Base-by-base conservation (phyloP, 2,113 vertebrate genomes). In the Paraplagusia blochii region DNA sequence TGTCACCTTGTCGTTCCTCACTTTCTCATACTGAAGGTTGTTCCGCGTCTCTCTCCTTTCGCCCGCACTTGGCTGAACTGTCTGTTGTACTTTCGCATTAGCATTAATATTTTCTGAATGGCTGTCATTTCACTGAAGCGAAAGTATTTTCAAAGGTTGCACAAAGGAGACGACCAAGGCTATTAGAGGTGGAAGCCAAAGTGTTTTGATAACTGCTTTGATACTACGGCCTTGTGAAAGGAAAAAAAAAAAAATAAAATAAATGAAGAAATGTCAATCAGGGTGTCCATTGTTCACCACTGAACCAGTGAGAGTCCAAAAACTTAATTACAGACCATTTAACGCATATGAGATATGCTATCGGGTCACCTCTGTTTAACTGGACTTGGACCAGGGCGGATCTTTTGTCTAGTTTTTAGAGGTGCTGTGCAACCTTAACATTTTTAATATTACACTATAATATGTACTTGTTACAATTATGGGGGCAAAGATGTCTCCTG, bases 201-300 rank as follows among this genome's bases (percentile, higher is more conserved):
- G 65, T 72, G 81, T 79, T 87, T 66, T 76, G 72, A 82, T 81
- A 60, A 66, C 54, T 71, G 66, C 19, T 52, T 57, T 48, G 58
- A 84, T 74, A 76, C 29, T 35, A 33, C 38, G 56, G 69, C 76
- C 69, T 74, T 55, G 65, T 53, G 56, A 60, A 69, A 62, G 7
- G 53, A 58, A 76, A 69, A 60, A 38, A 63, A 14, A 71, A 66
- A 80, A 57, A 63, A 39, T 53, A 63, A 14, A 71, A 66, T 79
- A 57, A 63, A 39, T 53, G 66, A 73, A 63, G 60, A 51, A 81
- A 81, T 77, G 75, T 84, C 92, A 80, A 80, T 84, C 62, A 88
- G 80, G 69, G 80, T 72, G 73, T 76, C 66, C 79, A 83, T 83
- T 90, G 82, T 87, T 78, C 80, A 81, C 72, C 54, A 39, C 67